A percentile compares a stretch with the other conserved stretches of the same genome.
These are phyloP conservation scores for Stenurella melanura DNA, from an alignment of 2,888 invertebrate species.

Conservation along the genomic window DNA sequence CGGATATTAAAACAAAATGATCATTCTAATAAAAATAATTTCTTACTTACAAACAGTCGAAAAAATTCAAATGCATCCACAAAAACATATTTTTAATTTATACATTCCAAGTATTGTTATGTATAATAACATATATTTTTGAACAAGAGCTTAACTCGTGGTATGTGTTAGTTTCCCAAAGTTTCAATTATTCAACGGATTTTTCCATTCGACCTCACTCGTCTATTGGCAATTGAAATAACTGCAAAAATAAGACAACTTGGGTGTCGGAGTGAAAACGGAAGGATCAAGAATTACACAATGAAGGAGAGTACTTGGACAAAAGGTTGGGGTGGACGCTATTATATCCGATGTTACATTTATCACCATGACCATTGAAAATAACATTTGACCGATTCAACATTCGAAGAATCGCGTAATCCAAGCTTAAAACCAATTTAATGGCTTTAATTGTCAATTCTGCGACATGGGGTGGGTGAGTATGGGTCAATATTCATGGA, in stretches of 20 bases:
- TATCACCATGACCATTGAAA: slow-evolving; percentile 48
- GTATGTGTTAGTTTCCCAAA: neutral
- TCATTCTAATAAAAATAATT: too few species aligned
- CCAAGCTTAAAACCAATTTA: slow-evolving; percentile 65
- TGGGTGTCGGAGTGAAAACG: slow-evolving; percentile 13
- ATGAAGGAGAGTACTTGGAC: slow-evolving; percentile 38
- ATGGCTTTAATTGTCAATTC: slow-evolving; percentile 66
- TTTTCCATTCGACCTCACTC: neutral
- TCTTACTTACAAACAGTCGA: too few species aligned
- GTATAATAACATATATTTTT: too few species aligned
- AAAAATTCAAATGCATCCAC: too few species aligned
- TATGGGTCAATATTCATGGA: slow-evolving; percentile 42
- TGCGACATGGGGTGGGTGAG: slow-evolving; percentile 45
- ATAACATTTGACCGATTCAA: slow-evolving; percentile 56
- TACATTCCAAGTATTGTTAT: too few species aligned
- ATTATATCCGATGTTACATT: slow-evolving; percentile 45
- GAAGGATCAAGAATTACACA: slow-evolving; percentile 35
- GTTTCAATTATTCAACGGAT: neutral
- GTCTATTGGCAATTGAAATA: neutral
- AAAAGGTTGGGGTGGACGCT: slow-evolving; percentile 51
- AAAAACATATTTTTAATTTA: too few species aligned
- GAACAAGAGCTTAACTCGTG: neutral
- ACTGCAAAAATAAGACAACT: slow-evolving; percentile 22
- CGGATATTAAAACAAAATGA: too few species aligned
- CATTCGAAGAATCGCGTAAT: slow-evolving; percentile 66